Evolutionary conservation across 1,140 invertebrate species (phyloP), one percentile per base, ranked within the genome.

Genomic region (Heliothis subflexa): DNA sequence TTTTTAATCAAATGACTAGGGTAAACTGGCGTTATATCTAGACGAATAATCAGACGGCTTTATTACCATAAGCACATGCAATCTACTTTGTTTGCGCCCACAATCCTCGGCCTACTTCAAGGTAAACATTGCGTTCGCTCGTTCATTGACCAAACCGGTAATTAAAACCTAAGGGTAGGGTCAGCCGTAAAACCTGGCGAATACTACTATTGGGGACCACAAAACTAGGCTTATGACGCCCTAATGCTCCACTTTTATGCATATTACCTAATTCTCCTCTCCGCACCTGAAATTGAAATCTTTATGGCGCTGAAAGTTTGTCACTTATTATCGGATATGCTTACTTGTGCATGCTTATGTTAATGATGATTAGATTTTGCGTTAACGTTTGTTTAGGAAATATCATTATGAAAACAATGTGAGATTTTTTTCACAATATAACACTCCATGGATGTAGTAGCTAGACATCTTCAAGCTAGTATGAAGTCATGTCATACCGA

Each of bases 81-180:
- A 74, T 74, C 28, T 74, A 21, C 54, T 61, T 49, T 61, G 45
- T 61, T 59, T 74, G 55, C 28, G 33, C 9, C 28, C n/a, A 10
- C 12, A 61, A 74, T 61, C 45, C 55, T 61, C 55, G 55, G 7
- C 40, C 40, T 57, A 2, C 54, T n/a, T 28, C n/a, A 57, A 40
- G 70, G 70, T 55, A 72, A 73, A 59, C 73, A 59, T 2, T 18
- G 9, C 14, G 61, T 76, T 62, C 47, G 62, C 64, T 80, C 14
- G 61, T 76, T 62, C 47, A 71, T 72, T 80, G 74, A 71, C 79
- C 47, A 62, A 54, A 80, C 54, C 68, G 9, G 74, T 77, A 80
- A 80, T 80, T 80, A 80, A 77, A 80, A 76, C 64, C 57, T 71
- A 72, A 77, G 59, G 73, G 79, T 74, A 52, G 79, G 79, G 66